phyloP scores from a whole-genome alignment of 2,888 invertebrate species.

The Athalia circularis region DNA sequence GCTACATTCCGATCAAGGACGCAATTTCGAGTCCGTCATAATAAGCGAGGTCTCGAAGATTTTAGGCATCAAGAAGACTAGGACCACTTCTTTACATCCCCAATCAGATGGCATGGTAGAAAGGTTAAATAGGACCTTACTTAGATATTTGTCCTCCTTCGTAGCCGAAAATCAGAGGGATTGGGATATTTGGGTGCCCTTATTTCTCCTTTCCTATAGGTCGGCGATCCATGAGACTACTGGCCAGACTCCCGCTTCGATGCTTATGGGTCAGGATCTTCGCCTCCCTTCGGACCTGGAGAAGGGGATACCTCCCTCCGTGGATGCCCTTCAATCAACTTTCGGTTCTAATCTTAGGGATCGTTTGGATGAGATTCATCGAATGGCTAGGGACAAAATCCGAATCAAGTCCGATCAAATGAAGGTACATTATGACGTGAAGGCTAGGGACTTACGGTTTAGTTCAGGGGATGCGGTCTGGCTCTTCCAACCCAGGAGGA shows the following conservation, averaged over 20 bases:
- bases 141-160: slow-evolving; percentile 49
- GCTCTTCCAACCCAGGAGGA: background rate
- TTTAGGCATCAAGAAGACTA: slow-evolving; percentile 58
- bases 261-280: slow-evolving; percentile 51
- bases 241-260: slow-evolving; percentile 41
- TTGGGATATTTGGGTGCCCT: slow-evolving; percentile 53
- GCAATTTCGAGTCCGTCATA: slow-evolving; percentile 59
- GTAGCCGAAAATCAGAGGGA: slow-evolving; percentile 52
- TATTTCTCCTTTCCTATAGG: slow-evolving; percentile 48
- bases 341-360: background rate
- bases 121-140: slow-evolving; percentile 52
- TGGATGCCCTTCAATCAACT: background rate
- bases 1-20: slow-evolving; percentile 60
- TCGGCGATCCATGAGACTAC: slow-evolving; percentile 46
- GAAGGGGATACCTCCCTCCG: background rate
- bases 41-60: slow-evolving; percentile 54
- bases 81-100: slow-evolving; percentile 54
- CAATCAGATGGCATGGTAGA: slow-evolving; percentile 56
- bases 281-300: slow-evolving; percentile 50
- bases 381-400: background rate
- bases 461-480: background rate
- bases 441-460: background rate
- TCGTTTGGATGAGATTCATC: slow-evolving; percentile 11
- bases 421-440: background rate
- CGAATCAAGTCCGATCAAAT: background rate